phyloP scores from a whole-genome alignment of 2,797 vertebrate genomes.

The Neosilurus mollespiculum region DNA sequence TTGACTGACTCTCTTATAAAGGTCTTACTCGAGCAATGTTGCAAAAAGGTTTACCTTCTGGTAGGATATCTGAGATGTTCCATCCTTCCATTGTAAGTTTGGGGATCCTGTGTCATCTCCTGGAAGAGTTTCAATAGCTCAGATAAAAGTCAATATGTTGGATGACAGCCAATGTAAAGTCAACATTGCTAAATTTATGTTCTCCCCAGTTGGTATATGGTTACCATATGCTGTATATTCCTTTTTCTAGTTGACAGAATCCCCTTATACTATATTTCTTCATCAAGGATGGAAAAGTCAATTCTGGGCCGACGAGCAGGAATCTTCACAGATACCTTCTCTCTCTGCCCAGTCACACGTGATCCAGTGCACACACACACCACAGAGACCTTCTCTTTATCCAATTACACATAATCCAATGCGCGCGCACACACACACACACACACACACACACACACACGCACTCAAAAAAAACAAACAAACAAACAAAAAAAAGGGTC shows the following conservation, averaged over 20 bases:
- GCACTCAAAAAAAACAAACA: too few species aligned
- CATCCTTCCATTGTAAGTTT: background rate
- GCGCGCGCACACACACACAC: too few species aligned
- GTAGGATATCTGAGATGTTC: background rate
- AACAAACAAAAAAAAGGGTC: too few species aligned
- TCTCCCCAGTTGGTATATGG: background rate
- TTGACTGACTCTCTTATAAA: background rate
- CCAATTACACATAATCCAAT: too few species aligned
- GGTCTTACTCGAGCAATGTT: background rate
- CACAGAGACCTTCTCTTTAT: too few species aligned
- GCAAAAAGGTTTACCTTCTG: background rate
- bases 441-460: background rate
- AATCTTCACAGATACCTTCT: background rate
- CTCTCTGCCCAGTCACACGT: background rate
- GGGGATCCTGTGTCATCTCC: background rate
- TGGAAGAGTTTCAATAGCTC: background rate
- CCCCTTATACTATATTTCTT: background rate
- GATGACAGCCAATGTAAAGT: background rate
- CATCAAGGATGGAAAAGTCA: background rate
- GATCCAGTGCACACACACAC: too few species aligned
- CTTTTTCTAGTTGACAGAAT: background rate
- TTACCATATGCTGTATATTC: background rate
- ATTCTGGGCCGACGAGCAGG: background rate
- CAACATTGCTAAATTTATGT: background rate
- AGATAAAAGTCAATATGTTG: background rate